Evolutionary conservation across 2,113 vertebrate species (phyloP).

Genomic region (Poeciliopsis occidentalis): DNA sequence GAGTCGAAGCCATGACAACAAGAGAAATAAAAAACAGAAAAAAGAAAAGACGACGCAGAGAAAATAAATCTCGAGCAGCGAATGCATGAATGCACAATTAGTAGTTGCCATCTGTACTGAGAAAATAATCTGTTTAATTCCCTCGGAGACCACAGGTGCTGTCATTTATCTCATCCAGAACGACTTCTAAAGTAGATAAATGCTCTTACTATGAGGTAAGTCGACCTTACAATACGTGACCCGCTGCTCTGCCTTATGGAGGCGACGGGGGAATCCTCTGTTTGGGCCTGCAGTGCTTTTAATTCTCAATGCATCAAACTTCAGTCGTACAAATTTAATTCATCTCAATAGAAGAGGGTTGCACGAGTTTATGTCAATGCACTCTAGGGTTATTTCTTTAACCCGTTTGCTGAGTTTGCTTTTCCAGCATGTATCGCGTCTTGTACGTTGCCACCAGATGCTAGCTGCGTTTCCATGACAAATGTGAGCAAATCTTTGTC

Average conservation of each 20-base stretch:
- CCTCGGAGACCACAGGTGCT: constrained; percentile 69
- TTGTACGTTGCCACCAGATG: too few relatives aligned
- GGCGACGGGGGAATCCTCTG: constrained; percentile 6
- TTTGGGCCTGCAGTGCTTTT: constrained; percentile 21
- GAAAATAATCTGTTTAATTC: constrained; percentile 77
- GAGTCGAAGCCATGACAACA: constrained; percentile 1
- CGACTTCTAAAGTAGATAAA: constrained; percentile 72
- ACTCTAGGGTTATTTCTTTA: neutral
- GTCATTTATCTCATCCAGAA: constrained; percentile 70
- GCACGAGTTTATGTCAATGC: neutral
- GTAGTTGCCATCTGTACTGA: constrained; percentile 68
- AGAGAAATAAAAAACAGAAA: neutral
- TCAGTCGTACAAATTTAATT: neutral
- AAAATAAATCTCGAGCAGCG: constrained; percentile 36
- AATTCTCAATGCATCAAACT: constrained; percentile 12
- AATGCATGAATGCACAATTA: constrained; percentile 60
- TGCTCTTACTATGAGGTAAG: constrained; percentile 65
- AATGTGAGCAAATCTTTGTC: too few relatives aligned
- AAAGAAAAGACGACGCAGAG: constrained; percentile 12
- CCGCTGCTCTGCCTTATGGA: constrained; percentile 48
- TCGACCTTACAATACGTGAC: constrained; percentile 60
- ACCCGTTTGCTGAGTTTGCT: too few relatives aligned
- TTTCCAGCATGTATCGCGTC: too few relatives aligned
- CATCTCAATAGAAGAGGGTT: neutral
- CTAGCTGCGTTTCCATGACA: too few relatives aligned